These are phyloP conservation scores for Danaus chrysippus DNA, from an alignment of 2,888 invertebrate species.

Conservation along the genomic window DNA sequence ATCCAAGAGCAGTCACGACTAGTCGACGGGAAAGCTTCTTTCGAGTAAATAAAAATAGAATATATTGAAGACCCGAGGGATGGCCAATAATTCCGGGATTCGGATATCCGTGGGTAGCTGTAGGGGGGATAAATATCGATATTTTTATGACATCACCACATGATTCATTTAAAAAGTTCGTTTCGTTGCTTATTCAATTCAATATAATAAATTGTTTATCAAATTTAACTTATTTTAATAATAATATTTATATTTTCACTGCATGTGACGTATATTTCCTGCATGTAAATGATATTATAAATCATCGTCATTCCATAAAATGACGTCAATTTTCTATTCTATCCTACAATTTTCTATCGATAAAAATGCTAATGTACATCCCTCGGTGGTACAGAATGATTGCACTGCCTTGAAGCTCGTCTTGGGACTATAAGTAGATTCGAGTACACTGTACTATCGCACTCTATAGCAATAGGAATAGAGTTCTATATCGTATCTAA, in stretches of 20 bases:
- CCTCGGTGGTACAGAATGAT: conserved; percentile 60
- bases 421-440: conserved; percentile 43
- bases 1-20: conserved; percentile 48
- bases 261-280: background rate
- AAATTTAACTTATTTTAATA: background rate
- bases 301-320: conserved; percentile 37
- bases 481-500: conserved; percentile 18
- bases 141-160: conserved; percentile 4
- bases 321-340: conserved; percentile 45
- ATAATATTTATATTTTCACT: background rate
- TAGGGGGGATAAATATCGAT: conserved; percentile 29
- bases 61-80: conserved; percentile 69
- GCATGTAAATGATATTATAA: conserved; percentile 2
- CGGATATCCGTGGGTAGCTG: conserved; percentile 58
- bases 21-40: conserved; percentile 53
- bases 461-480: conserved; percentile 13
- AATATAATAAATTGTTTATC: background rate
- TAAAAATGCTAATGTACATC: conserved; percentile 70
- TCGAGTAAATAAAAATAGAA: conserved; percentile 58
- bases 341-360: conserved; percentile 58
- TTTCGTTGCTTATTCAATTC: background rate
- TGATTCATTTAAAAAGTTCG: background rate
- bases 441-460: conserved; percentile 31
- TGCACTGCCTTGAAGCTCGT: conserved; percentile 55
- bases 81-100: conserved; percentile 71